Evolutionary conservation across 2,797 vertebrate genomes (phyloP).

Genomic region (Mycteria americana): DNA sequence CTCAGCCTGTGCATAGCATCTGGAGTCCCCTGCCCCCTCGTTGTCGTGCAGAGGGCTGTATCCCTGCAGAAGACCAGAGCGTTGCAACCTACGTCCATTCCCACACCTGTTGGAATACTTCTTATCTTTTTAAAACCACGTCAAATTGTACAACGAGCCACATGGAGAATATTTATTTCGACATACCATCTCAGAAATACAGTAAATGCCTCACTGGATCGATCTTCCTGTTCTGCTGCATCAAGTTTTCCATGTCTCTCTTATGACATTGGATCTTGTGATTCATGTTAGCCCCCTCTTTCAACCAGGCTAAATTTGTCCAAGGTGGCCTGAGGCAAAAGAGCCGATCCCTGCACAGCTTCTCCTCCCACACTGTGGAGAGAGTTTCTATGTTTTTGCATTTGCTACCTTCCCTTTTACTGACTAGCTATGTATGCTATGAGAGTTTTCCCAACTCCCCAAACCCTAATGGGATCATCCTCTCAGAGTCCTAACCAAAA

Average conservation of each 20-base stretch:
- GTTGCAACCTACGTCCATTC: neutral
- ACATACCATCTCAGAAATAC: neutral
- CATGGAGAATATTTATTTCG: neutral
- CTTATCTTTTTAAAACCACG: neutral
- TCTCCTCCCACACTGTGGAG: neutral
- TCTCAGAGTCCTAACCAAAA: neutral
- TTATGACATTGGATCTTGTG: neutral
- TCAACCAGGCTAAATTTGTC: constrained; percentile 31
- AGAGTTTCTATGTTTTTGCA: neutral
- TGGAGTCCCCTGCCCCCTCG: neutral
- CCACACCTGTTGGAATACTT: neutral
- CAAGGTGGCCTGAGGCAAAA: constrained; percentile 37
- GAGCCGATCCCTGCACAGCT: neutral
- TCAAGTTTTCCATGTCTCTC: constrained; percentile 41
- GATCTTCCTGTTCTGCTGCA: neutral
- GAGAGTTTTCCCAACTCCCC: neutral
- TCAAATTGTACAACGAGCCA: neutral
- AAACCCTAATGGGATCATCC: neutral
- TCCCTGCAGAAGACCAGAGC: neutral
- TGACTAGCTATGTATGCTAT: accelerated
- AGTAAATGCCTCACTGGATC: neutral
- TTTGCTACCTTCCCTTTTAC: neutral
- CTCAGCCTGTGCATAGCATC: neutral
- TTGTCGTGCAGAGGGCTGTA: neutral
- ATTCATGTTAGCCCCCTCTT: constrained; percentile 4